Conservation (phyloP, 2,888 invertebrate species). For the Synanthedon andrenaeformis region DNA sequence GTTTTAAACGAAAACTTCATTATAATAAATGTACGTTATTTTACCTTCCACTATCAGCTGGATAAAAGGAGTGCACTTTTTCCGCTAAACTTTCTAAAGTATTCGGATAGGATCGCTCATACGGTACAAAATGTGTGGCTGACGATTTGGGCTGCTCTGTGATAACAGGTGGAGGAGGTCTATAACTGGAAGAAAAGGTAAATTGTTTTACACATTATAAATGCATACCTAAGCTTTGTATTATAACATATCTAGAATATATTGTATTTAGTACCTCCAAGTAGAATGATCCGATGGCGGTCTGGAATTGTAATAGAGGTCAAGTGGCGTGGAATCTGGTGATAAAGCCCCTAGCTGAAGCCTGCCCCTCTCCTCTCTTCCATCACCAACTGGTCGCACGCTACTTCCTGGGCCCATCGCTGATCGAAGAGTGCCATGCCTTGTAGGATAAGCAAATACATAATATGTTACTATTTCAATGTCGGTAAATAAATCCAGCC, state of each 20-base stretch:
- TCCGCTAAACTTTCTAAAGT: constrained; percentile 92
- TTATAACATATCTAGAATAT: no score
- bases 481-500: neutral
- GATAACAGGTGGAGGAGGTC: constrained; percentile 89
- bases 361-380: constrained; percentile 83
- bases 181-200: constrained; percentile 60
- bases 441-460: constrained; percentile 14
- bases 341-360: constrained; percentile 78
- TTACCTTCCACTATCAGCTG: constrained; percentile 50
- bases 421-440: constrained; percentile 59
- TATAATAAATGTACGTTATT: neutral
- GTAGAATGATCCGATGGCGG: constrained; percentile 72
- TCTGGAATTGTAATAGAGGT: constrained; percentile 85
- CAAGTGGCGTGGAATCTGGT: constrained; percentile 76
- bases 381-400: constrained; percentile 79
- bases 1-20: no score
- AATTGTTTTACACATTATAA: neutral
- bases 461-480: neutral
- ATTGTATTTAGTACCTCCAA: constrained; percentile 49
- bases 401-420: constrained; percentile 57
- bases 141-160: constrained; percentile 89
- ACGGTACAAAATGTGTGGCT: constrained; percentile 86
- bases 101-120: constrained; percentile 87
- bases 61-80: constrained; percentile 90
- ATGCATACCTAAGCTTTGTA: neutral